Evolutionary conservation across 2,113 vertebrate genomes (phyloP), one percentile per base, ranked within the genome.

Genomic region (Ictidomys tridecemlineatus): DNA sequence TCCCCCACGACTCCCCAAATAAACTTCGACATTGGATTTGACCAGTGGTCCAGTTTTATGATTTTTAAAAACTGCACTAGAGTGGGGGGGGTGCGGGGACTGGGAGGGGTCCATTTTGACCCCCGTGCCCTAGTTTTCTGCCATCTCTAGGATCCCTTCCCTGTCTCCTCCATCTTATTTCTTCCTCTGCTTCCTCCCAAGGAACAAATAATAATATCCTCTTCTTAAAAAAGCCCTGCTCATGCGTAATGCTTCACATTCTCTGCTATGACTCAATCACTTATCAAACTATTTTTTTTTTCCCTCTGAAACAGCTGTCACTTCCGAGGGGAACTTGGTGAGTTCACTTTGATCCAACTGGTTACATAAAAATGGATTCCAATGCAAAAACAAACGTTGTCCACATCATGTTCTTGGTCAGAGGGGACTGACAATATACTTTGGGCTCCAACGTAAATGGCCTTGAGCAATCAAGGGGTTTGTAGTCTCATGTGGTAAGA

Each of bases 101-200:
- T 24, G 8, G 18, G 20, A 11, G n/a, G 0, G 8, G 34, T 53
- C 51, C 63, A 45, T 8, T n/a, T 13, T 58, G 45, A 67, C 8
- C 6, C 2, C 11, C 1, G 7, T 0, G 0, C 8, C 18, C 58
- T 45, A 4, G 8, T n/a, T 48, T 39, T 51, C 37, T 65, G 28
- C 53, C 18, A 3, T 51, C 32, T 48, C 26, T 16, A 32, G 67
- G 2, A 45, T 79, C 48, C 16, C 42, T 58, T 76, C 17, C 28
- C 12, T 22, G 17, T 34, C 42, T 39, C 32, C 45, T 7, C 3
- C 8, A 8, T 45, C 48, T 74, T 39, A 65, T 12, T 30, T 14
- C 30, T 13, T n/a, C 3, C 6, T 26, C 24, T 3, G 22, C 22
- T 16, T 8, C 85, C 32, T 26, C 32, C 24, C 8, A 37, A 18